phyloP scores from a whole-genome alignment of 2,113 vertebrate genomes.

The Petromus typicus region DNA sequence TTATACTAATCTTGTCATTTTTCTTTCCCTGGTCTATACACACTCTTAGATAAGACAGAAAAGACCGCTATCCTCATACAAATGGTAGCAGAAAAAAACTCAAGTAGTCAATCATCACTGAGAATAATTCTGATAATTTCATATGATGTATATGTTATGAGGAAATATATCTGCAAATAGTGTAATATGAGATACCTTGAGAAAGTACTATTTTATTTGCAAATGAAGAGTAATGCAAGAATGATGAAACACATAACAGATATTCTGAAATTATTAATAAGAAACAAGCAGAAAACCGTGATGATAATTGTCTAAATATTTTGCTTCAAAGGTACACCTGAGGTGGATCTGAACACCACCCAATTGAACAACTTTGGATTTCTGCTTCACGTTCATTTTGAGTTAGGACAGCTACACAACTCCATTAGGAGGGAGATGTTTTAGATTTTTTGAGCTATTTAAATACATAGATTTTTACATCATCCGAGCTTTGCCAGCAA shows the following conservation, averaged over 20 bases:
- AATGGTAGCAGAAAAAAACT: not conserved
- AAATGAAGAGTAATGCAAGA: not conserved
- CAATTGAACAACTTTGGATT: not conserved
- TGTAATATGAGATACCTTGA: not conserved
- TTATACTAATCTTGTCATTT: not conserved
- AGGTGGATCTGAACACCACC: not conserved
- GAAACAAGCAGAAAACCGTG: not conserved
- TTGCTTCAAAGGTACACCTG: slow-evolving; percentile 35
- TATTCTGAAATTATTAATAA: not conserved
- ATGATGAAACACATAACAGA: not conserved
- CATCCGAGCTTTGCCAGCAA: not conserved
- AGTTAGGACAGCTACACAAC: not conserved
- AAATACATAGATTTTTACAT: not conserved
- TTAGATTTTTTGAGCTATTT: not conserved
- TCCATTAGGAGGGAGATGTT: not conserved
- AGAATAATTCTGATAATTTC: not conserved
- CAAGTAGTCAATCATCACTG: not conserved
- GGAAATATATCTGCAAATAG: not conserved
- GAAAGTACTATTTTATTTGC: not conserved
- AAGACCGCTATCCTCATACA: not conserved
- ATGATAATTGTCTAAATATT: not conserved
- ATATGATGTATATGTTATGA: not conserved
- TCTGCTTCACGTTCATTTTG: not conserved
- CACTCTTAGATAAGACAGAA: not conserved
- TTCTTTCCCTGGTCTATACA: not conserved